Evolutionary conservation across 2,888 invertebrate genomes (phyloP).

Genomic region (Trypoxylon attenuatum): DNA sequence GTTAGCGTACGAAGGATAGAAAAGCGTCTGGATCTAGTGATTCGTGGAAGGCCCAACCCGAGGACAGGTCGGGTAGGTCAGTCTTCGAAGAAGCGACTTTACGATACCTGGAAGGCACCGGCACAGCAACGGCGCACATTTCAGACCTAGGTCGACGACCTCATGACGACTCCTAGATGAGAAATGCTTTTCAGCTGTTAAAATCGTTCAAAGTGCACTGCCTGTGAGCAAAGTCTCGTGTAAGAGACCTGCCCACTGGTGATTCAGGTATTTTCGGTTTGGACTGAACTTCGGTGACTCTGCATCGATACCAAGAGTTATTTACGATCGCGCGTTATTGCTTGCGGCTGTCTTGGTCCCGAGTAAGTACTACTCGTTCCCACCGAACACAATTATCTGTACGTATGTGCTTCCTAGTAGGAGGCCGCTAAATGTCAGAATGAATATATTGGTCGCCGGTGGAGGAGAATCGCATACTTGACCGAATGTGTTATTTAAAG

Average conservation of each 20-base stretch:
- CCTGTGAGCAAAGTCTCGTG: no score
- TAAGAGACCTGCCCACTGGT: no score
- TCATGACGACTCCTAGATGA: conserved; percentile 39
- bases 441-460: no score
- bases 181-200: conserved; percentile 57
- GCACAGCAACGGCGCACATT: conserved; percentile 11
- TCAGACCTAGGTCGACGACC: conserved; percentile 43
- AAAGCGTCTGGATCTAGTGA: neutral
- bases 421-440: no score
- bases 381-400: no score
- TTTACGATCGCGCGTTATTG: neutral
- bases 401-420: no score
- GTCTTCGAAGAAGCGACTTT: conserved; percentile 40
- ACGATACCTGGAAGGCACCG: conserved; percentile 35
- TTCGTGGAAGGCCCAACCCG: conserved; percentile 7
- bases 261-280: neutral
- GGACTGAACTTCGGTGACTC: conserved; percentile 8
- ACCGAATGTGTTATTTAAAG: no score
- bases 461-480: no score
- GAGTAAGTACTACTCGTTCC: no score
- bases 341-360: no score
- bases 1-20: neutral
- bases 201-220: conserved; percentile 55
- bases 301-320: conserved; percentile 26
- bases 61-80: conserved; percentile 22